These are phyloP conservation scores for Laothoe populi DNA, from an alignment of 2,888 invertebrate genomes.

Conservation along the genomic window DNA sequence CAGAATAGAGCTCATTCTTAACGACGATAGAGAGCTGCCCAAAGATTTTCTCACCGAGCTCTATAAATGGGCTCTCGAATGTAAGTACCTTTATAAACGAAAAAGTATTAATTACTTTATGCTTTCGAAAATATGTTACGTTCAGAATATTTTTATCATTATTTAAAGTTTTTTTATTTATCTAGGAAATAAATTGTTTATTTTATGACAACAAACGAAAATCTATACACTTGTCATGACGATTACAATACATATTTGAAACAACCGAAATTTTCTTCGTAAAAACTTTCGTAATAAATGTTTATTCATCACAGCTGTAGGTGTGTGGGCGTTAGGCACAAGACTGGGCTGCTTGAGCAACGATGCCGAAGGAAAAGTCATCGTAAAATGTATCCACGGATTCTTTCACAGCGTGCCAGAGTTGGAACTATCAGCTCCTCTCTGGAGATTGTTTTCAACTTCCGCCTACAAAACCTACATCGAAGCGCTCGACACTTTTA, in stretches of 20 bases:
- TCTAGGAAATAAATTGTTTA: no score
- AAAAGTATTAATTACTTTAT: constrained; percentile 30
- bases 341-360: constrained; percentile 90
- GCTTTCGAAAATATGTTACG: constrained; percentile 4
- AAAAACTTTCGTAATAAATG: no score
- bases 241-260: no score
- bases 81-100: constrained; percentile 80
- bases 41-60: constrained; percentile 88
- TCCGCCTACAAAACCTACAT: constrained; percentile 89
- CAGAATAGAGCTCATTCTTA: constrained; percentile 87
- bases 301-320: constrained; percentile 86
- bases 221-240: no score
- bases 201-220: no score
- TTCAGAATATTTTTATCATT: not conserved
- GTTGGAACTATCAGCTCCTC: constrained; percentile 89
- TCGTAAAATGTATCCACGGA: constrained; percentile 90
- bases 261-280: no score
- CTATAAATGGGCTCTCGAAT: constrained; percentile 93
- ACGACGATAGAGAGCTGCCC: constrained; percentile 87
- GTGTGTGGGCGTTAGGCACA: constrained; percentile 91
- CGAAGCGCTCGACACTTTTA: constrained; percentile 89
- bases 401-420: constrained; percentile 92
- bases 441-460: constrained; percentile 90
- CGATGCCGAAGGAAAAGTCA: constrained; percentile 89
- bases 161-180: no score